phyloP scores from a whole-genome alignment of 2,113 vertebrate species.

The Talpa occidentalis region DNA sequence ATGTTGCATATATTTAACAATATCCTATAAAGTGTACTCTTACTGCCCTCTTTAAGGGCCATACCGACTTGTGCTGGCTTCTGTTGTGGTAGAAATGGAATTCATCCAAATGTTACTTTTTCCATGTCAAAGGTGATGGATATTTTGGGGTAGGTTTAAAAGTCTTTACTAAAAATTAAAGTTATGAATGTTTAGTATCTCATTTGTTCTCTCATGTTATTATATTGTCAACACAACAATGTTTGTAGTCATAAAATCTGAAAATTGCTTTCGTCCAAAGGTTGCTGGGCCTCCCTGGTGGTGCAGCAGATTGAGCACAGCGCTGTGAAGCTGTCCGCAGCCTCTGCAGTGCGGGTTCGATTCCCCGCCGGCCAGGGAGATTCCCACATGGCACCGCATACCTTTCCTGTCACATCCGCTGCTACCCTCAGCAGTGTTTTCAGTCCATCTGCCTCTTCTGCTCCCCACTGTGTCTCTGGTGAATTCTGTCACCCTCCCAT shows the following conservation, averaged over 20 bases:
- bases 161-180: constrained; percentile 69
- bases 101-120: constrained; percentile 47
- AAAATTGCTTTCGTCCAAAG: constrained; percentile 66
- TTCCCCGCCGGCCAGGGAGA: no score
- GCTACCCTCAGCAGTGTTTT: no score
- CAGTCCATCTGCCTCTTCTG: no score
- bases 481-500: no score
- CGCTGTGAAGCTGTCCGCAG: no score
- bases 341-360: no score
- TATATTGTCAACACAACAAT: neutral
- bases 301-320: no score
- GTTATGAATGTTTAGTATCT: constrained; percentile 62
- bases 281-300: no score
- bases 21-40: neutral
- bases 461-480: no score
- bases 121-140: constrained; percentile 51
- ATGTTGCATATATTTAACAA: neutral
- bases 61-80: constrained; percentile 16
- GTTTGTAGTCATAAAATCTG: constrained; percentile 57
- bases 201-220: constrained; percentile 55
- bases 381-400: no score
- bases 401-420: no score
- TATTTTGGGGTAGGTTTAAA: constrained; percentile 56
- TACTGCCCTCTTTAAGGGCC: neutral
- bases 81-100: neutral